Conservation (phyloP, 2,888 invertebrate species). For the Drosophila mettleri region DNA sequence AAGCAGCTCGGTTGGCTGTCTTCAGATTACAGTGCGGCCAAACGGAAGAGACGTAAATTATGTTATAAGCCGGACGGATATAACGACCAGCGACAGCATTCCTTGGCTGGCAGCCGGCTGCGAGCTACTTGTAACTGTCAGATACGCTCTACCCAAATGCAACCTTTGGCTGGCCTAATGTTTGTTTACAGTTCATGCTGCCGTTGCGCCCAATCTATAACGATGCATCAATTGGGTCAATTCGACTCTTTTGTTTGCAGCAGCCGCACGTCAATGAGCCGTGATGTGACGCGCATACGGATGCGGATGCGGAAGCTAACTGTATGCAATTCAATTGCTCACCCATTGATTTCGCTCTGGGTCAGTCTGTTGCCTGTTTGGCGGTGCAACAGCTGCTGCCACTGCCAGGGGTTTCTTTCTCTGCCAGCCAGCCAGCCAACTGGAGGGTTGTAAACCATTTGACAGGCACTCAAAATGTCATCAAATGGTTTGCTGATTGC, state of each 20-base stretch:
- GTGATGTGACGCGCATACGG: slow-evolving; percentile 47
- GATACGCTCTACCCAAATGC: slow-evolving; percentile 19
- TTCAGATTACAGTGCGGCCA: slow-evolving; percentile 63
- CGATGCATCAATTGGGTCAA: slow-evolving; percentile 65
- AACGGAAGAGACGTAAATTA: slow-evolving; percentile 77
- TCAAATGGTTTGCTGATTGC: slow-evolving; percentile 66
- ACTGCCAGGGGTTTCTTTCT: slow-evolving; percentile 9
- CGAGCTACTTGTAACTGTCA: slow-evolving; percentile 35
- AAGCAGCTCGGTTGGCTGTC: slow-evolving; percentile 27
- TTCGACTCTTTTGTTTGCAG: slow-evolving; percentile 35
- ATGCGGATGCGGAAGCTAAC: slow-evolving; percentile 43
- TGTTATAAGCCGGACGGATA: slow-evolving; percentile 65
- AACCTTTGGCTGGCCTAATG: slow-evolving; percentile 39
- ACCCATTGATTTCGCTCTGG: slow-evolving; percentile 58
- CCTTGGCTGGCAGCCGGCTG: slow-evolving; percentile 6
- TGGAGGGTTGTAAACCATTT: slow-evolving; percentile 54
- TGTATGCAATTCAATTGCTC: slow-evolving; percentile 34
- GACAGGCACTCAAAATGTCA: slow-evolving; percentile 69
- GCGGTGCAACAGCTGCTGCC: slow-evolving; percentile 64
- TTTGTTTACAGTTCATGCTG: slow-evolving; percentile 25
- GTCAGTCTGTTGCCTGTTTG: slow-evolving; percentile 45
- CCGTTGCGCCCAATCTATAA: slow-evolving; percentile 25
- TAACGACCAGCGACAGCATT: slow-evolving; percentile 23
- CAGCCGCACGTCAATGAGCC: slow-evolving; percentile 60
- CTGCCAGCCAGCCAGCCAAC: background rate